A percentile compares a stretch with the other conserved stretches of the same genome.
phyloP scores from a whole-genome alignment of 2,888 invertebrate genomes.

The Meiosimyza platycephala region DNA sequence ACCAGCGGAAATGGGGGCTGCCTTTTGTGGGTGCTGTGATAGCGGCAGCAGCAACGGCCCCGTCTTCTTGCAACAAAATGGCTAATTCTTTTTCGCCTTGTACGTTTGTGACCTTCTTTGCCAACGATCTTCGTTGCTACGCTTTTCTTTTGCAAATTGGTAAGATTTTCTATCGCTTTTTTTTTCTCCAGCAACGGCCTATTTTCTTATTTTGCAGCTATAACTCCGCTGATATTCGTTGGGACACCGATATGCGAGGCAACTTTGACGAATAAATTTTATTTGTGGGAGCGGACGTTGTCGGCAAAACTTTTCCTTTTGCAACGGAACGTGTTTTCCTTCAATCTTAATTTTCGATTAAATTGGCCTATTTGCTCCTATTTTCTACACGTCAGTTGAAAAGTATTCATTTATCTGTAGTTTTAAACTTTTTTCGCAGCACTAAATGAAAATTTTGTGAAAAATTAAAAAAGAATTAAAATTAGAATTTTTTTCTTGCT shows the following conservation, averaged over 20 bases:
- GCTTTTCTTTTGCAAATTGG: not conserved
- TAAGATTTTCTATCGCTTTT: constrained; percentile 1
- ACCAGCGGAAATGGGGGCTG: constrained; percentile 37
- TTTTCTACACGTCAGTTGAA: not conserved
- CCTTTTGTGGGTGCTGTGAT: constrained; percentile 26
- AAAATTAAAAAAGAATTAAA: constrained; percentile 44
- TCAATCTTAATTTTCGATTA: not conserved
- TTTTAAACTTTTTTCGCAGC: not conserved
- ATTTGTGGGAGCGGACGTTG: constrained; percentile 30
- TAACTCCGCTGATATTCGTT: no score
- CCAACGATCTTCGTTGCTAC: not conserved
- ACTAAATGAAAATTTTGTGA: constrained; percentile 28
- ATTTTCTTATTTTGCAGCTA: no score
- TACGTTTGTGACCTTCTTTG: constrained; percentile 23
- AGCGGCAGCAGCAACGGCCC: constrained; percentile 39
- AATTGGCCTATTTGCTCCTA: not conserved
- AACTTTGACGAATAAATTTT: not conserved
- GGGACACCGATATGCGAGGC: no score
- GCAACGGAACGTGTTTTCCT: constrained; percentile 31
- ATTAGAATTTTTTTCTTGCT: constrained; percentile 47
- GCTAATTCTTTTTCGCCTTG: constrained; percentile 19
- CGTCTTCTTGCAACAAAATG: constrained; percentile 29
- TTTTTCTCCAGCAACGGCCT: no score
- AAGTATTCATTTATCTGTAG: not conserved
- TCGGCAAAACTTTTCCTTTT: constrained; percentile 33